Conservation (phyloP, 2,113 vertebrate species). For the Gobiocypris rarus region DNA sequence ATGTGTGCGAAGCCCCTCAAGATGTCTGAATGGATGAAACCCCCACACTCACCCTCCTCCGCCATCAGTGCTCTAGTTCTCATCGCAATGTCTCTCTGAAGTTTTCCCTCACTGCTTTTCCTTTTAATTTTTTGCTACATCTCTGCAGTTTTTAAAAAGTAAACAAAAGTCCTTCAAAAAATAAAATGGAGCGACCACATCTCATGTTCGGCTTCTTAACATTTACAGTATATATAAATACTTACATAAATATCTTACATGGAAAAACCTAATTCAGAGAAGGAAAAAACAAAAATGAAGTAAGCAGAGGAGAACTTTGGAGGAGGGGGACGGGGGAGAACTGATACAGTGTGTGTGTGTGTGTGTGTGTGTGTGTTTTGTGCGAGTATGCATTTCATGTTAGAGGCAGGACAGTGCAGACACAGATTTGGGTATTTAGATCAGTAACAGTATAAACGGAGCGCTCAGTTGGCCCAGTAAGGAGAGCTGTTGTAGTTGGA, state of each 20-base stretch:
- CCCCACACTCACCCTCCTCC: constrained; percentile 67
- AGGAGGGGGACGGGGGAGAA: constrained; percentile 50
- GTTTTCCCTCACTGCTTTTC: constrained; percentile 52
- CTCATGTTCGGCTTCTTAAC: constrained; percentile 79
- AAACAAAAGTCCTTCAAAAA: constrained; percentile 80
- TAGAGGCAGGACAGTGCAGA: constrained; percentile 27
- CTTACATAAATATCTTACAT: constrained; percentile 87
- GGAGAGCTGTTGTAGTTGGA: constrained; percentile 79
- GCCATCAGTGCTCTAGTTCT: constrained; percentile 71
- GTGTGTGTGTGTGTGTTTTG: constrained; percentile 8
- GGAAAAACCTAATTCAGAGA: constrained; percentile 75
- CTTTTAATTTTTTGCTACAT: constrained; percentile 72
- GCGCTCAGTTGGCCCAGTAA: constrained; percentile 79
- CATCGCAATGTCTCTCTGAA: constrained; percentile 54
- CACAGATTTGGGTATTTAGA: constrained; percentile 19
- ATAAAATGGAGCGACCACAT: constrained; percentile 80
- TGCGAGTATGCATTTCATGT: constrained; percentile 13
- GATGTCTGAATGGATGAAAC: constrained; percentile 1
- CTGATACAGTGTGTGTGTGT: constrained; percentile 2
- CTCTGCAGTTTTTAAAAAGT: constrained; percentile 80
- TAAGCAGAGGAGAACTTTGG: constrained; percentile 70
- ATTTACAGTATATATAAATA: constrained; percentile 87
- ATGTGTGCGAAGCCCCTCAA: constrained; percentile 13
- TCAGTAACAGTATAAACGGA: constrained; percentile 32
- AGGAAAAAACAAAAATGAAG: constrained; percentile 64